These are phyloP conservation scores for Phthorimaea operculella DNA, from an alignment of 1,140 invertebrate genomes.

Conservation along the genomic window DNA sequence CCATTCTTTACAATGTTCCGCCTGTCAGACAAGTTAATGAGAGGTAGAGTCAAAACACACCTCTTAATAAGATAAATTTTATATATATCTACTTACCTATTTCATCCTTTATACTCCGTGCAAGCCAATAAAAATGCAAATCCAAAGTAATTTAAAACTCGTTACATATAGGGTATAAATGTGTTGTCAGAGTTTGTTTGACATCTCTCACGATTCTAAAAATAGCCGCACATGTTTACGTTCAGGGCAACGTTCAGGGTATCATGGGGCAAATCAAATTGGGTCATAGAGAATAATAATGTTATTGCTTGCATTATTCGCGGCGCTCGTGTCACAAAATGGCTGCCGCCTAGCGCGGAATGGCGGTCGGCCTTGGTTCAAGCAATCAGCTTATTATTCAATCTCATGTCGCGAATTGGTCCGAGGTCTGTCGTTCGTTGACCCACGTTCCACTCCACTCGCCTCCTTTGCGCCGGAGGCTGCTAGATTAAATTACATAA, in stretches of 20 bases:
- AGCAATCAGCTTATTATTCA: slow-evolving; percentile 68
- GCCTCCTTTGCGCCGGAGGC: slow-evolving; percentile 26
- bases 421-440: slow-evolving; percentile 58
- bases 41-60: background rate
- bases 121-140: slow-evolving; percentile 6
- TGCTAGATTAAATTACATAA: slow-evolving; percentile 34
- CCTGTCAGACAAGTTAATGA: background rate
- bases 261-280: slow-evolving; percentile 9
- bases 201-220: background rate
- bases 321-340: slow-evolving; percentile 38
- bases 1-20: background rate
- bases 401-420: slow-evolving; percentile 68
- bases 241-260: background rate
- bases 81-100: no score
- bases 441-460: slow-evolving; percentile 48
- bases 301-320: slow-evolving; percentile 10
- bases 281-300: slow-evolving; percentile 21
- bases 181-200: background rate
- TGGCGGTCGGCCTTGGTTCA: slow-evolving; percentile 59
- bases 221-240: background rate
- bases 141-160: slow-evolving; percentile 2
- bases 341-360: slow-evolving; percentile 45
- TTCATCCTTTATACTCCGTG: no score
- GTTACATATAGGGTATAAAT: background rate
- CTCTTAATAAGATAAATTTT: no score